These are phyloP conservation scores for Hirtodrosophila histrioides DNA, from an alignment of 2,888 invertebrate species.

Conservation along the genomic window DNA sequence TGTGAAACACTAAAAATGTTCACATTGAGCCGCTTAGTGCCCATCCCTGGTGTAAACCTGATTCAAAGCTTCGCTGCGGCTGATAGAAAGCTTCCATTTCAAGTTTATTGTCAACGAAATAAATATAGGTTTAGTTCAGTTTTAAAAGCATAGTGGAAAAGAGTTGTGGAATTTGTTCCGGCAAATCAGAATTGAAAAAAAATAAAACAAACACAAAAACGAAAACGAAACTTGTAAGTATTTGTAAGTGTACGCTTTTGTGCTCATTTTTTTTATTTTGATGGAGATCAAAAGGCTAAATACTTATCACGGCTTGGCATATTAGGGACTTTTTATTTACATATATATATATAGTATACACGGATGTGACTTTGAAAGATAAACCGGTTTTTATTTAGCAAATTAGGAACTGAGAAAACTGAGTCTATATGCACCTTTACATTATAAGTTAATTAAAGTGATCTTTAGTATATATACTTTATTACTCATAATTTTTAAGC, in stretches of 20 bases:
- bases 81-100: constrained; percentile 36
- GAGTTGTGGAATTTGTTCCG: constrained; percentile 7
- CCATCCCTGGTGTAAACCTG: constrained; percentile 29
- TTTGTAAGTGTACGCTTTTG: too few relatives aligned
- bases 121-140: constrained; percentile 32
- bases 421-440: too few relatives aligned
- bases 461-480: too few relatives aligned
- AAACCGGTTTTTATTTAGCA: too few relatives aligned
- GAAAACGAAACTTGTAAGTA: too few relatives aligned
- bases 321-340: not conserved
- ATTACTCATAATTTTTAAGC: not conserved
- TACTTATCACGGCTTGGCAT: not conserved
- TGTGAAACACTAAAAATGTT: constrained; percentile 6
- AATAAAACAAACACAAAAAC: constrained; percentile 1
- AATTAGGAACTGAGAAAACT: too few relatives aligned
- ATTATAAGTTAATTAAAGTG: too few relatives aligned
- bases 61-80: constrained; percentile 35
- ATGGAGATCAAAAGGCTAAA: not conserved
- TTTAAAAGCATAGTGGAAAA: constrained; percentile 20
- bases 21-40: constrained; percentile 9
- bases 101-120: constrained; percentile 26
- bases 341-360: constrained; percentile 1
- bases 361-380: too few relatives aligned
- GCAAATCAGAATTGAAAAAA: constrained; percentile 3
- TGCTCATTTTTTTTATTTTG: too few relatives aligned